Evolutionary conservation across 2,888 invertebrate species (phyloP).

Genomic region (Agrotis puta): DNA sequence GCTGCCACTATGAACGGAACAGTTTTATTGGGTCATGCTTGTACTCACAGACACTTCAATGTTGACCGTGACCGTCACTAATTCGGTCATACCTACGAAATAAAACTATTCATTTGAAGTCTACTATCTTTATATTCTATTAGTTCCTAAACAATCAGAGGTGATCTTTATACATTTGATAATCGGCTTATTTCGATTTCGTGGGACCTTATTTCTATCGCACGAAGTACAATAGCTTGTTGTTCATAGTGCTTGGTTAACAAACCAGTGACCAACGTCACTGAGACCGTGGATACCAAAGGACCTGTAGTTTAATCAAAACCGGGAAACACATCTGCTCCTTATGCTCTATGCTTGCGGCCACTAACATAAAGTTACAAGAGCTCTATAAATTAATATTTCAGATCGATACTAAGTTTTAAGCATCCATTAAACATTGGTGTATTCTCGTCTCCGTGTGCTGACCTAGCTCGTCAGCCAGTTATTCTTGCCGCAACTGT

Average conservation of each 20-base stretch:
- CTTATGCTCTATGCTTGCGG: background rate
- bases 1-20: background rate
- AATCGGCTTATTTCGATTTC: no score
- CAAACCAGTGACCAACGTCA: no score
- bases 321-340: background rate
- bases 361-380: background rate
- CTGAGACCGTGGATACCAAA: no score
- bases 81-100: background rate
- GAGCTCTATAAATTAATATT: slow-evolving; percentile 1
- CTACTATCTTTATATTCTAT: background rate
- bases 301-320: no score
- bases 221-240: no score
- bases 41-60: background rate
- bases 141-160: background rate
- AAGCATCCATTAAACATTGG: slow-evolving; percentile 5
- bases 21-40: slow-evolving; percentile 4
- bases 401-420: background rate
- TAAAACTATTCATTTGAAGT: background rate
- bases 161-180: background rate
- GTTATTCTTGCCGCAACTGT: slow-evolving; percentile 21
- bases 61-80: background rate
- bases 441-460: slow-evolving; percentile 10
- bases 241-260: no score
- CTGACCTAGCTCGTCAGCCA: slow-evolving; percentile 15
- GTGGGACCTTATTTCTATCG: no score